Percentiles rank a stretch among this genome's conserved stretches.
phyloP scores from a whole-genome alignment of 2,888 invertebrate species.

The Galerucella calmariensis region DNA sequence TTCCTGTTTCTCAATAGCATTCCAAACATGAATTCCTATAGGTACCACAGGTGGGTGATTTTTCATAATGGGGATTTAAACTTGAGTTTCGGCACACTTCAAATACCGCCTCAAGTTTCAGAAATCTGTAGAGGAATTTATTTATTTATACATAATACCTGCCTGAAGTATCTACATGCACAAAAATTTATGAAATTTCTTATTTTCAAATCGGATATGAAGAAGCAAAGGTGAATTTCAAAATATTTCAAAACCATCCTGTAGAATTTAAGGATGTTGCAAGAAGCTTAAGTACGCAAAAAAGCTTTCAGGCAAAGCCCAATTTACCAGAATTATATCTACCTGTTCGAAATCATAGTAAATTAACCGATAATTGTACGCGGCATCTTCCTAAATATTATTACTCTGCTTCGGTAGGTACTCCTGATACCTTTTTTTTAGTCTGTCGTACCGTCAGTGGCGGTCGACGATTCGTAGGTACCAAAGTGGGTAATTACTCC shows the following conservation, averaged over 20 bases:
- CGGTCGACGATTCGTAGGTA: neutral
- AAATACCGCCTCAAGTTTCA: neutral
- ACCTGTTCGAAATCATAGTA: slow-evolving; percentile 43
- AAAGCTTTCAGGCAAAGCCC: slow-evolving; percentile 10
- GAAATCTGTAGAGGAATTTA: neutral
- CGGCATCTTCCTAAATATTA: slow-evolving; percentile 21
- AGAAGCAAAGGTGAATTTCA: neutral
- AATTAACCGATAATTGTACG: slow-evolving; percentile 42
- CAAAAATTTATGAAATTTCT: too few species aligned
- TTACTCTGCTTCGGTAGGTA: slow-evolving; percentile 25
- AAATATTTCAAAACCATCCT: slow-evolving; percentile 1
- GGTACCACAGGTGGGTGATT: slow-evolving; percentile 21
- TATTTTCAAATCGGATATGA: too few species aligned
- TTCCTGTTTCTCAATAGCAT: slow-evolving; percentile 32
- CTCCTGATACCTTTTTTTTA: slow-evolving; percentile 23
- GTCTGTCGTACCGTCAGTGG: slow-evolving; percentile 24
- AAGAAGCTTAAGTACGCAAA: slow-evolving; percentile 16
- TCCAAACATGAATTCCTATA: slow-evolving; percentile 23
- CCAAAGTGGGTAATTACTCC: slow-evolving; percentile 24
- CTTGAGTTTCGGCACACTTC: neutral
- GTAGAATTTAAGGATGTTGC: neutral
- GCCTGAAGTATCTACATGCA: neutral
- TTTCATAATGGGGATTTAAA: slow-evolving; percentile 22
- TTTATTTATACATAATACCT: neutral
- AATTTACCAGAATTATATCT: slow-evolving; percentile 35